Base-by-base conservation (phyloP, 2,113 vertebrate species). In the Dryoscopus gambensis region DNA sequence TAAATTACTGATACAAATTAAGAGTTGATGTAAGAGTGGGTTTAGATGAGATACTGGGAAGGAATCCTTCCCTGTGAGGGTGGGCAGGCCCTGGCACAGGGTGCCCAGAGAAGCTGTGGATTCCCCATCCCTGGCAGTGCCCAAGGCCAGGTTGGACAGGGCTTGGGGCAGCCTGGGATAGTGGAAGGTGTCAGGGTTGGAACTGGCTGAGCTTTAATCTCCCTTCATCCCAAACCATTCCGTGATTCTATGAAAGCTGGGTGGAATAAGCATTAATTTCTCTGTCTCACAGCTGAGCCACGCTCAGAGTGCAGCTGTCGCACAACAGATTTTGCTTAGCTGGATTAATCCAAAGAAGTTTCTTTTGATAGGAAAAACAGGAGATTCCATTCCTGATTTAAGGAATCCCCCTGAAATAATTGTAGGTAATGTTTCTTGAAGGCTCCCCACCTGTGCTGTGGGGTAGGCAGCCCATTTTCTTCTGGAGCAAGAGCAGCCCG, bases 401-500 rank as follows among this genome's bases (percentile, higher is more conserved):
- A 85, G 64, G 47, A 64, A 50, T 67, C 7, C 28, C 6, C 15
- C 24, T 30, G 4, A 44, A 74, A 40, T 28, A 56, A 64, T 10
- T 10, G 31, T 7, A 47, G 39, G 2, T 22, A 2, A 8, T 44
- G 20, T 39, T 18, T 37, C 6, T 9, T 10, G 16, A 28, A 30
- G 22, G 22, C 10, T 62, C 30, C n/a, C 19, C 40, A n/a, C 2
- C 11, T 0, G 1, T 83, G 57, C 33, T 46, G 1, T 37, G 20
- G 22, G 19, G 30, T 46, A 14, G 37, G 55, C 49, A 79, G 22
- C 35, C 20, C 10, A 1, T 35, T 62, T 53, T 30, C 12, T 39
- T 10, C 6, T 42, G 47, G 33, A 37, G 23, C 9, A 33, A 27
- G 53, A 24, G 13, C 9, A 7, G 23, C 53, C 14, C 1, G 5